Evolutionary conservation across 2,797 vertebrate genomes (phyloP).

Genomic region (Alectoris magna): DNA sequence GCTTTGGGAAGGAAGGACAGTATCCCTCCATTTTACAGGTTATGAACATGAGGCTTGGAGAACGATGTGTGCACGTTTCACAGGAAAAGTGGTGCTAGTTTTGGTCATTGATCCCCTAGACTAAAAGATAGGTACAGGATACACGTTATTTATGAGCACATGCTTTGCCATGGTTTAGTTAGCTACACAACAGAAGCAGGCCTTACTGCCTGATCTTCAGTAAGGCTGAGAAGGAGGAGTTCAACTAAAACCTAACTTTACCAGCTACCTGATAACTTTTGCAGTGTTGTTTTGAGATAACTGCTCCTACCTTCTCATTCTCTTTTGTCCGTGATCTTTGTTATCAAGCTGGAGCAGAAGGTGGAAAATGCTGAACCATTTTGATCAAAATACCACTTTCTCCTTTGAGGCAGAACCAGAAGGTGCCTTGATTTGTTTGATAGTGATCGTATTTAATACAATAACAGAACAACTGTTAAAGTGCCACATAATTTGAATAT

Average conservation of each 20-base stretch:
- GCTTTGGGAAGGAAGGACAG: background rate
- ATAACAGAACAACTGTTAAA: background rate
- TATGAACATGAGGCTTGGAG: background rate
- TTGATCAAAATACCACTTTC: background rate
- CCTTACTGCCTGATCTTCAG: background rate
- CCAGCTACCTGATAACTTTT: background rate
- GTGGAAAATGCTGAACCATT: background rate
- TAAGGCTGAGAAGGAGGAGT: background rate
- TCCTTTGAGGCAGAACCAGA: conserved; percentile 8
- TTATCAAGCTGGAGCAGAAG: background rate
- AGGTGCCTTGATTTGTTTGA: background rate
- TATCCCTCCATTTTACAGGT: background rate
- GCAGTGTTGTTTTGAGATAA: background rate
- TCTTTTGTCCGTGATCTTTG: background rate
- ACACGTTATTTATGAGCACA: background rate
- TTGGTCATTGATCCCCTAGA: background rate
- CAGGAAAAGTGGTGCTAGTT: background rate
- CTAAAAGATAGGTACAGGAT: background rate
- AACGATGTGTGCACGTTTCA: background rate
- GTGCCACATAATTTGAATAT: background rate
- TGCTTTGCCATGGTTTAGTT: background rate
- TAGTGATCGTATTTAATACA: background rate
- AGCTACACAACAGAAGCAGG: background rate
- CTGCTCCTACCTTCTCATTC: background rate
- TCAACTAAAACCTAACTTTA: background rate